Evolutionary conservation across 2,797 vertebrate genomes (phyloP).

Genomic region (Monodelphis domestica): DNA sequence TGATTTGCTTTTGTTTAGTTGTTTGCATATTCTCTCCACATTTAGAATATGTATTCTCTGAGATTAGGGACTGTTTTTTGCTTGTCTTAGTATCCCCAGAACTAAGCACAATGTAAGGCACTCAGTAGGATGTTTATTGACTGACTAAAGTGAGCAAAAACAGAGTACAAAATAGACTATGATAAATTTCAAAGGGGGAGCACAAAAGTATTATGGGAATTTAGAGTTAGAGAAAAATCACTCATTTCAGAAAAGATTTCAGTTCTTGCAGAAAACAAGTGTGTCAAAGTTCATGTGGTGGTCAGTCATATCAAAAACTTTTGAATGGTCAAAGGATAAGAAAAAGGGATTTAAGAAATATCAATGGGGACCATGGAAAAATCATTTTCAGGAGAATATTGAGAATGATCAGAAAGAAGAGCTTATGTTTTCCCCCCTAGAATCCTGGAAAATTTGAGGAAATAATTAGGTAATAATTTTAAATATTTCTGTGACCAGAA

Average conservation of each 20-base stretch:
- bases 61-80: not conserved
- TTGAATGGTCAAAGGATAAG: not conserved
- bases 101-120: not conserved
- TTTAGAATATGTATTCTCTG: not conserved
- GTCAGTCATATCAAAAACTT: not conserved
- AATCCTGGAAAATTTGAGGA: slow-evolving; percentile 66
- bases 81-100: not conserved
- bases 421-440: not conserved
- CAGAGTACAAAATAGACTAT: not conserved
- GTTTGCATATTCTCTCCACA: not conserved
- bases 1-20: not conserved
- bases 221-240: not conserved
- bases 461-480: slow-evolving; percentile 78
- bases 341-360: not conserved
- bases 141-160: not conserved
- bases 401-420: not conserved
- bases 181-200: not conserved
- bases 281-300: not conserved
- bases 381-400: not conserved
- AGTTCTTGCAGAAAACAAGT: not conserved
- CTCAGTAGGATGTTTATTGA: no score
- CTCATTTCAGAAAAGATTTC: not conserved
- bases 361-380: not conserved
- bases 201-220: not conserved
- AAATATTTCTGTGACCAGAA: slow-evolving; percentile 75